These are phyloP conservation scores for Gadopsis bispinosus DNA, from an alignment of 2,797 vertebrate species.

Conservation along the genomic window DNA sequence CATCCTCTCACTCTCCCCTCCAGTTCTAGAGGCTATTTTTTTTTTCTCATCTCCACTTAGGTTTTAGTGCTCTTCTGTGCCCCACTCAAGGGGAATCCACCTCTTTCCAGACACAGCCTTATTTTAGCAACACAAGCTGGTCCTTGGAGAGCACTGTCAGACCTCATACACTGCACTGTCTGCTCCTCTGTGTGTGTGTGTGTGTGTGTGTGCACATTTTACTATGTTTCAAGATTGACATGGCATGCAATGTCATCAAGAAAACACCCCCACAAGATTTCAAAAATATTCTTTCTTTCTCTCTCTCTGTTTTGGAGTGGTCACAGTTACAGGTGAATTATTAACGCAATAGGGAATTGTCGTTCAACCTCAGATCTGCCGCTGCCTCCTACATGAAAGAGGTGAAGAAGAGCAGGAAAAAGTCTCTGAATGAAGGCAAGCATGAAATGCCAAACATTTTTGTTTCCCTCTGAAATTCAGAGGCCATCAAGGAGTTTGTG, in stretches of 20 bases:
- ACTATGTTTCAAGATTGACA: conserved; percentile 48
- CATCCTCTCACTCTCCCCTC: conserved; percentile 67
- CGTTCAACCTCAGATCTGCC: conserved; percentile 53
- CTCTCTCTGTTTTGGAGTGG: conserved; percentile 36
- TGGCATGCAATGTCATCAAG: conserved; percentile 55
- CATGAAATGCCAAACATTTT: conserved; percentile 62
- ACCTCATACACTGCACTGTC: conserved; percentile 65
- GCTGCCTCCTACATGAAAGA: conserved; percentile 44
- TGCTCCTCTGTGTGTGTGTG: conserved; percentile 40
- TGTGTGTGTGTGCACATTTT: conserved; percentile 33
- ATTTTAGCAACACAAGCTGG: conserved; percentile 82
- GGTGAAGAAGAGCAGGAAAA: conserved; percentile 38
- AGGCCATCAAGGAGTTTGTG: conserved; percentile 44
- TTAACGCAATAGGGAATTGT: conserved; percentile 64
- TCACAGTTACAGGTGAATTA: conserved; percentile 75
- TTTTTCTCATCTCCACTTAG: conserved; percentile 76
- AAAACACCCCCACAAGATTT: conserved; percentile 42
- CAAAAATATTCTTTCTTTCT: neutral
- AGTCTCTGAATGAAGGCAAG: conserved; percentile 50
- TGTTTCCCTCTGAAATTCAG: conserved; percentile 50
- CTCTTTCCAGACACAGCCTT: conserved; percentile 81
- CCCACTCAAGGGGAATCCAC: conserved; percentile 81
- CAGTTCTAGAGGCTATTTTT: conserved; percentile 61
- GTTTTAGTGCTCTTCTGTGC: conserved; percentile 82
- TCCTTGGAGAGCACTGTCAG: conserved; percentile 75